These are phyloP conservation scores for Phenganax stokvisi DNA, from an alignment of 92 coral and sea anemone species.

Conservation along the genomic window DNA sequence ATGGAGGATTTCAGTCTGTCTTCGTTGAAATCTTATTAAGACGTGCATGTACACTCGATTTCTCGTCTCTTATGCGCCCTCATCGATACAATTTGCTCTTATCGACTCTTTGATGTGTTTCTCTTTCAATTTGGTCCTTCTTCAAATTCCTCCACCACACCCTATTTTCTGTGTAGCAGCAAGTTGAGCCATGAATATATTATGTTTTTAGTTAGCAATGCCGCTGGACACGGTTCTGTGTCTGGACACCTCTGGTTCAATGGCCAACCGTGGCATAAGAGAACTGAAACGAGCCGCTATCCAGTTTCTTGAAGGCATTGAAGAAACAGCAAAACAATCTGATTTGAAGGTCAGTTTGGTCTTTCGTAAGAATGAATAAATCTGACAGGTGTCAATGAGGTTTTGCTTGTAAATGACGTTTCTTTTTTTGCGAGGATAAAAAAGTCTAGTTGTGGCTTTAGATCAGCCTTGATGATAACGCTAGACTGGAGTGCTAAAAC, in stretches of 20 bases:
- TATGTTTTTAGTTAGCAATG: conserved; percentile 30
- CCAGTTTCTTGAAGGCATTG: conserved; percentile 60
- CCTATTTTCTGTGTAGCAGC: not conserved
- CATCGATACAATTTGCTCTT: no score
- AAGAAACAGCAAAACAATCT: conserved; percentile 62
- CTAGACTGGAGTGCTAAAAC: no score
- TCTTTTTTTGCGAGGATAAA: no score
- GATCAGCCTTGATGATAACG: no score
- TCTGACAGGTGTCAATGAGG: not conserved
- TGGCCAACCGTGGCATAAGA: conserved; percentile 59
- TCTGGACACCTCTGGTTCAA: conserved; percentile 64
- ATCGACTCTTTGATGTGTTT: no score
- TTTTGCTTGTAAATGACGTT: not conserved
- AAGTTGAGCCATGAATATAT: not conserved
- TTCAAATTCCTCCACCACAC: no score
- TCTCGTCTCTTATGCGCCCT: no score
- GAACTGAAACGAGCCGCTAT: conserved; percentile 57
- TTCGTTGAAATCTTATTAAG: no score
- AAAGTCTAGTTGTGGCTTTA: no score
- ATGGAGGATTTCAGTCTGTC: no score
- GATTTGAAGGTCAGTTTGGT: conserved; percentile 48
- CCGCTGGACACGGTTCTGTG: conserved; percentile 65
- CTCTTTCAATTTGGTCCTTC: no score
- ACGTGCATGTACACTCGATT: no score
- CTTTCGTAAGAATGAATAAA: not conserved